Evolutionary conservation across 1,140 invertebrate species (phyloP).

Genomic region (Gonioctena quinquepunctata): DNA sequence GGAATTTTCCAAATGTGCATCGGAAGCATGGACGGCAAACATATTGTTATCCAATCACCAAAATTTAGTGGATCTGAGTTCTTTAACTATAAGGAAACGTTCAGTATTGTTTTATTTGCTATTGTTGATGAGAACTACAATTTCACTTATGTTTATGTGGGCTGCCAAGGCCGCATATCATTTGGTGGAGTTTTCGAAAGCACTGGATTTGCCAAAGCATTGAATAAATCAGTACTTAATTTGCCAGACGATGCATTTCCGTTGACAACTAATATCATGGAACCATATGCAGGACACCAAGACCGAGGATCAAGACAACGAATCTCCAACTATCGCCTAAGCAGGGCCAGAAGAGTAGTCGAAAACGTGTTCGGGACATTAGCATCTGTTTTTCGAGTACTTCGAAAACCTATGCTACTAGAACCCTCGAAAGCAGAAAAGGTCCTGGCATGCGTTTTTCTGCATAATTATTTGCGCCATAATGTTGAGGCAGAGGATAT

Average conservation of each 20-base stretch:
- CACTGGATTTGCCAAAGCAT: slow-evolving; percentile 21
- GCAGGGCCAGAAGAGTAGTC: slow-evolving; percentile 52
- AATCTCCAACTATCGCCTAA: slow-evolving; percentile 55
- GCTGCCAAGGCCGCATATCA: slow-evolving; percentile 52
- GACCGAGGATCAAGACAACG: slow-evolving; percentile 45
- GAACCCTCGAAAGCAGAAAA: too few species aligned
- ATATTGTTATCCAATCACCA: not conserved
- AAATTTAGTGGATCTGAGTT: not conserved
- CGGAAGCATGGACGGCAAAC: not conserved
- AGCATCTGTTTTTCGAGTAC: slow-evolving; percentile 50
- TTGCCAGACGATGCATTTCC: slow-evolving; percentile 54
- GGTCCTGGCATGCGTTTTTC: too few species aligned
- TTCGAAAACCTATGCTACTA: too few species aligned
- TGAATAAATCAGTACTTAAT: not conserved
- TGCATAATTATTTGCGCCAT: not conserved
- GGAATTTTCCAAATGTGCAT: not conserved
- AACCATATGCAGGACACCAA: slow-evolving; percentile 54
- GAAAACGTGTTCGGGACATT: slow-evolving; percentile 63
- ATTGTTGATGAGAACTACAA: slow-evolving; percentile 57
- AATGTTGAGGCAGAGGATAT: not conserved
- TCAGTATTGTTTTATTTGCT: slow-evolving; percentile 53
- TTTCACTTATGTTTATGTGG: slow-evolving; percentile 56
- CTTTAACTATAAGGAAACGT: slow-evolving; percentile 40
- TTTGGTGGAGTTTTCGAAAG: slow-evolving; percentile 53
- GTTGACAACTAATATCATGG: slow-evolving; percentile 54